Percentiles rank a stretch among this genome's conserved stretches.
phyloP scores from a whole-genome alignment of 2,888 invertebrate genomes.

The Caenorhabditis sp. region DNA sequence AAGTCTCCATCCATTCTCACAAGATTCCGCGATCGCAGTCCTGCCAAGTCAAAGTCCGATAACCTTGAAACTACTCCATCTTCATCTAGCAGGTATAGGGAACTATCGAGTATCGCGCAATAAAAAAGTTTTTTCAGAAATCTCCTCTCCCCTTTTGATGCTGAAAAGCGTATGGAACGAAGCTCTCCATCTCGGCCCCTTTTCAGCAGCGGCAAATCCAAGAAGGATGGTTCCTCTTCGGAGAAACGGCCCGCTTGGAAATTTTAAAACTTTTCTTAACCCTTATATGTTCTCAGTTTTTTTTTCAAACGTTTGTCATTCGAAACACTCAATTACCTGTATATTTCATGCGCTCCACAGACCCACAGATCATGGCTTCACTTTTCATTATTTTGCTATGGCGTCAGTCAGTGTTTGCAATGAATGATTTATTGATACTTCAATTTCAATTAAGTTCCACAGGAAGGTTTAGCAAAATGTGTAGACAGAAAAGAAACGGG shows the following conservation, averaged over 20 bases:
- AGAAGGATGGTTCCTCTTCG: conserved; percentile 69
- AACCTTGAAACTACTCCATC: conserved; percentile 75
- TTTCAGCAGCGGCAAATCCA: conserved; percentile 68
- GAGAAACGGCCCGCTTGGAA: conserved; percentile 81
- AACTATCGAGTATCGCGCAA: neutral
- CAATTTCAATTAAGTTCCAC: no score
- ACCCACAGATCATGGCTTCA: conserved; percentile 58
- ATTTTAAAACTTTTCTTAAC: conserved; percentile 69
- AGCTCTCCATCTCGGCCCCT: conserved; percentile 78
- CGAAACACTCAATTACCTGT: conserved; percentile 39
- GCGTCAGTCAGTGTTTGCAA: conserved; percentile 54
- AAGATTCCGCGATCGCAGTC: conserved; percentile 78
- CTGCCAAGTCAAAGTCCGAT: conserved; percentile 76
- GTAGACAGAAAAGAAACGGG: conserved; percentile 24
- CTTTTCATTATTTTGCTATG: conserved; percentile 43
- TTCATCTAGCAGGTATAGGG: conserved; percentile 69
- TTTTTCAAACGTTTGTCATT: conserved; percentile 3
- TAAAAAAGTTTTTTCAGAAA: conserved; percentile 66
- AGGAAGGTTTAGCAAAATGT: neutral
- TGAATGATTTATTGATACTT: conserved; percentile 36
- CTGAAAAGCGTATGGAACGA: conserved; percentile 74
- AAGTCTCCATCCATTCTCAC: conserved; percentile 79
- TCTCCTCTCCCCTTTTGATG: conserved; percentile 77
- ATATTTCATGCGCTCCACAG: conserved; percentile 52
- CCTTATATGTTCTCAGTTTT: conserved; percentile 45